A percentile compares a stretch with the other conserved stretches of the same genome.
Conservation (phyloP, 2,888 invertebrate species). For the Pecten maximus region DNA sequence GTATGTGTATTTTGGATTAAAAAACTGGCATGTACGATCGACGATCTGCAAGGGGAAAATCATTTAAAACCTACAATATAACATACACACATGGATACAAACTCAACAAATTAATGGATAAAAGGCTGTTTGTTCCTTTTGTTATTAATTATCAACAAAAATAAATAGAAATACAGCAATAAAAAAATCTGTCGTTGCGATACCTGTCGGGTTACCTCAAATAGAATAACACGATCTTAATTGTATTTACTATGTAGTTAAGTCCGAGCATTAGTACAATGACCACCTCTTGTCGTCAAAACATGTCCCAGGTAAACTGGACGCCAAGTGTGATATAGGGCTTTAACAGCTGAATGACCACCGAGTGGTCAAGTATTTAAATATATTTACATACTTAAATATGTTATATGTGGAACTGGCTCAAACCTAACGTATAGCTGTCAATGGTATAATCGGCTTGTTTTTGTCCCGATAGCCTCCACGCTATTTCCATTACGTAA, state of each 20-base stretch:
- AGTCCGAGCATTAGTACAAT: not conserved
- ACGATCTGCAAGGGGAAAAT: not conserved
- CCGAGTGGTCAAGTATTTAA: not conserved
- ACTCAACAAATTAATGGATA: not conserved
- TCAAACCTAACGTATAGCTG: not conserved
- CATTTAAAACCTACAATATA: not conserved
- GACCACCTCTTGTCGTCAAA: not conserved
- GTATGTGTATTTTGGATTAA: not conserved
- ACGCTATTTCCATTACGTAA: too few relatives aligned
- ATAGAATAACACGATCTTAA: not conserved
- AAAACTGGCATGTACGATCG: not conserved
- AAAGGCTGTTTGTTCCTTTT: not conserved
- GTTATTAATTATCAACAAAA: not conserved
- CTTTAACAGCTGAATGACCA: conserved; percentile 10
- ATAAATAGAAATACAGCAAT: not conserved
- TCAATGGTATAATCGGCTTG: too few relatives aligned
- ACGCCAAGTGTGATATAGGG: not conserved
- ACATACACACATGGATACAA: not conserved
- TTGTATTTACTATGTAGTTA: not conserved
- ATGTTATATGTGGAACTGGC: not conserved
- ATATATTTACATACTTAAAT: too few relatives aligned
- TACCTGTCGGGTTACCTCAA: not conserved
- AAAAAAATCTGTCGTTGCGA: not conserved
- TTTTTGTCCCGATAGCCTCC: too few relatives aligned
- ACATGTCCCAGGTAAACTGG: not conserved